Evolutionary conservation across 2,113 vertebrate genomes (phyloP).

Genomic region (Planiliza haematocheilus): DNA sequence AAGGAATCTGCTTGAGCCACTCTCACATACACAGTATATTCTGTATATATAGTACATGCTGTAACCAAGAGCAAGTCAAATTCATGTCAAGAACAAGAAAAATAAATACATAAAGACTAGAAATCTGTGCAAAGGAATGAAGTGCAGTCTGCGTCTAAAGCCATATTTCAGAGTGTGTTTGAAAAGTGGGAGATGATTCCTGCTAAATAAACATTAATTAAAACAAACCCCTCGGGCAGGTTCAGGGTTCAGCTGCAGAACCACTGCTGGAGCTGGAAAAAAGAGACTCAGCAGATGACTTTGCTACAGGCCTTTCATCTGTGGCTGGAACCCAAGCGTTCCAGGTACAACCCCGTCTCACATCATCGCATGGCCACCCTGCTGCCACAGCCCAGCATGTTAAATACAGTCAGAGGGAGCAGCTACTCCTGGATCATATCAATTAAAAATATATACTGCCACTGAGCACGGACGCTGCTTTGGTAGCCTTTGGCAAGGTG

Average conservation of each 20-base stretch:
- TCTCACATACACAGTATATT: too few species aligned
- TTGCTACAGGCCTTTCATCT: neutral
- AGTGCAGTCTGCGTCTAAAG: neutral
- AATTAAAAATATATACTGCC: conserved; percentile 1
- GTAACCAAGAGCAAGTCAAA: too few species aligned
- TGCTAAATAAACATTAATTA: conserved; percentile 22
- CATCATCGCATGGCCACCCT: neutral
- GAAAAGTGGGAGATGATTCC: neutral
- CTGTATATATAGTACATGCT: too few species aligned
- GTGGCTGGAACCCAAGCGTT: conserved; percentile 14
- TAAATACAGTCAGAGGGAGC: conserved; percentile 1
- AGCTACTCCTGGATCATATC: conserved; percentile 3
- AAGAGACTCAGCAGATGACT: neutral
- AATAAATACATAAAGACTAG: neutral
- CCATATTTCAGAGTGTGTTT: neutral
- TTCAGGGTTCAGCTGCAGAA: conserved; percentile 20
- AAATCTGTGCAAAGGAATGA: neutral
- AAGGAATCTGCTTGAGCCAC: too few species aligned
- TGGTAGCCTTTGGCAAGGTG: conserved; percentile 33
- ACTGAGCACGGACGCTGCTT: neutral
- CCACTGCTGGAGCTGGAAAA: neutral
- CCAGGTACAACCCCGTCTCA: neutral
- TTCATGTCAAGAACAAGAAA: too few species aligned
- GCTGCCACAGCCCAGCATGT: conserved; percentile 3
- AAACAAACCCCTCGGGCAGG: neutral